Conservation (phyloP, 2,888 invertebrate species). For the Drosophila yooni region DNA sequence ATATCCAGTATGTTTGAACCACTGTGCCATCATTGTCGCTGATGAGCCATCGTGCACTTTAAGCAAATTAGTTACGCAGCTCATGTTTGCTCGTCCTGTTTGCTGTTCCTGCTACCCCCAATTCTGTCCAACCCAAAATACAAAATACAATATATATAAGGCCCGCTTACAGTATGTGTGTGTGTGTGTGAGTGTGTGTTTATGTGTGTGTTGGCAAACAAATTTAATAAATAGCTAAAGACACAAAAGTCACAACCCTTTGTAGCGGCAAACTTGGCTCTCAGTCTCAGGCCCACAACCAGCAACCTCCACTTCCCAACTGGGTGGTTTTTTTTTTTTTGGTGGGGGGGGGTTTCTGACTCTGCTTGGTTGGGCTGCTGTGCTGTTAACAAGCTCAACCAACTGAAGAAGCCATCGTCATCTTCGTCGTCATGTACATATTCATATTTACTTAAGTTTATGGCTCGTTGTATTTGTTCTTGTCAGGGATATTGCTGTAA, state of each 20-base stretch:
- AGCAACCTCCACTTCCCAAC: not conserved
- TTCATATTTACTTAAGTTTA: slow-evolving; percentile 78
- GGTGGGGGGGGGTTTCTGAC: slow-evolving; percentile 1
- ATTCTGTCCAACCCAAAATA: not conserved
- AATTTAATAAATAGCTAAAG: slow-evolving; percentile 79
- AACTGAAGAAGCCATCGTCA: slow-evolving; percentile 51
- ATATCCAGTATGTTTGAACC: slow-evolving; percentile 1
- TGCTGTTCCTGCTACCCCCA: slow-evolving; percentile 29
- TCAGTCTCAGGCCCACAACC: not conserved
- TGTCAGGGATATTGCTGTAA: slow-evolving; percentile 60
- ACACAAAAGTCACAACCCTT: slow-evolving; percentile 78
- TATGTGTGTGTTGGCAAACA: slow-evolving; percentile 70
- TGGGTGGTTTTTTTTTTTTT: not conserved
- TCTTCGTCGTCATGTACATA: slow-evolving; percentile 47
- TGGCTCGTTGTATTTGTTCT: slow-evolving; percentile 61
- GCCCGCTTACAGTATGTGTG: not conserved
- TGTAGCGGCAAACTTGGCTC: slow-evolving; percentile 38
- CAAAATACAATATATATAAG: not conserved
- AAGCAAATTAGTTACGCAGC: slow-evolving; percentile 79
- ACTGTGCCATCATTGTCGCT: slow-evolving; percentile 56
- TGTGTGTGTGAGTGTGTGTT: slow-evolving; percentile 23
- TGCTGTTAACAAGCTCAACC: slow-evolving; percentile 39
- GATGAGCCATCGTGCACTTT: slow-evolving; percentile 77
- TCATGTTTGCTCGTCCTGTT: slow-evolving; percentile 68
- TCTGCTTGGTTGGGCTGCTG: slow-evolving; percentile 2